A percentile compares a stretch with the other conserved stretches of the same genome.
Evolutionary conservation across 2,888 invertebrate genomes (phyloP).

Genomic region (Chromoteleia sp.): DNA sequence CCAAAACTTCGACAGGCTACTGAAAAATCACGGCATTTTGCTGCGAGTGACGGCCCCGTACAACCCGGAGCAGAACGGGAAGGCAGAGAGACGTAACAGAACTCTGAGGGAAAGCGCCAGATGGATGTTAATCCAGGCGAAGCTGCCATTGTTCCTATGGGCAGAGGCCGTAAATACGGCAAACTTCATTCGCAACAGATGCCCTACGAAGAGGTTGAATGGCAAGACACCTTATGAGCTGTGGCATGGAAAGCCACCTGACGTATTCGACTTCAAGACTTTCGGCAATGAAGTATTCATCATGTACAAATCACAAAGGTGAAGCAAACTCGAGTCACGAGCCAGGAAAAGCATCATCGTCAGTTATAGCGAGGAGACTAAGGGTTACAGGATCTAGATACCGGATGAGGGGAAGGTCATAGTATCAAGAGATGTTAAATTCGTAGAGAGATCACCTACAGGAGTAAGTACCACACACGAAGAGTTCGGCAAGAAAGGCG

Average conservation of each 20-base stretch:
- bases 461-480: too few species aligned
- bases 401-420: not conserved
- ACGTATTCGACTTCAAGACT: not conserved
- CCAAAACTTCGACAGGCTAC: too few species aligned
- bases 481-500: not conserved
- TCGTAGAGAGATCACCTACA: too few species aligned
- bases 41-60: conserved; percentile 71
- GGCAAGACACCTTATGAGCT: not conserved
- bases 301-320: not conserved
- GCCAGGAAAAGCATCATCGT: not conserved
- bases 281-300: not conserved
- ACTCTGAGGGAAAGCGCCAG: not conserved
- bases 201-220: not conserved
- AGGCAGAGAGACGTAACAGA: conserved; percentile 8
- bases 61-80: conserved; percentile 75
- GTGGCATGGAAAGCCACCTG: not conserved
- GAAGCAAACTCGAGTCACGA: not conserved
- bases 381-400: not conserved
- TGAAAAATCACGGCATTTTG: too few species aligned
- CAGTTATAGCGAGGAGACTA: too few species aligned
- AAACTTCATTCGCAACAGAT: not conserved
- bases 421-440: conserved; percentile 11
- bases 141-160: not conserved
- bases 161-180: not conserved
- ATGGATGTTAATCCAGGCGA: not conserved